Evolutionary conservation across 2,888 invertebrate species (phyloP).

Genomic region (Pteria penguin): DNA sequence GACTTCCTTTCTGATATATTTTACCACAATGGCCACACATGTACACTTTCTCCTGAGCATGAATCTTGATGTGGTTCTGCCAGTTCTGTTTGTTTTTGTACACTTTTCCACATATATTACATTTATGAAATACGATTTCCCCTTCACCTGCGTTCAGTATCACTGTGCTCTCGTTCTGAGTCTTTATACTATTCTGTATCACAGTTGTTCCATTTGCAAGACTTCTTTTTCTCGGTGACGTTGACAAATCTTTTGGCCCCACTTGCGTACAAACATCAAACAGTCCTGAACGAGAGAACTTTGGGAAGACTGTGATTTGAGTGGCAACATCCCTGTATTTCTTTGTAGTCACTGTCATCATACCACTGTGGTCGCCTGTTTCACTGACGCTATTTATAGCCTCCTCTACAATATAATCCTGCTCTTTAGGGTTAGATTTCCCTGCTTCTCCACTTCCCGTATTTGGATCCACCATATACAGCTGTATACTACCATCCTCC

Average conservation of each 20-base stretch:
- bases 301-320: conserved; percentile 44
- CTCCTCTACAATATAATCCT: not conserved
- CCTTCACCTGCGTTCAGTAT: conserved; percentile 36
- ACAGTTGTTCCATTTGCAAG: conserved; percentile 43
- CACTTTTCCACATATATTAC: conserved; percentile 38
- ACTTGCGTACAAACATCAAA: conserved; percentile 45
- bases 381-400: conserved; percentile 14
- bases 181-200: conserved; percentile 44
- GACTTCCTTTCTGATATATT: conserved; percentile 33
- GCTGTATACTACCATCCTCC: conserved; percentile 38
- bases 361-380: conserved; percentile 19
- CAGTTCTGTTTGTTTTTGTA: conserved; percentile 43
- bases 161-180: conserved; percentile 41
- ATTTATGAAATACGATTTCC: conserved; percentile 37
- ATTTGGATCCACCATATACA: conserved; percentile 23
- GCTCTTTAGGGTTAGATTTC: conserved; percentile 7
- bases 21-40: conserved; percentile 46
- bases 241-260: conserved; percentile 22
- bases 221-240: conserved; percentile 12
- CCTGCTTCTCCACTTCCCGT: conserved; percentile 3
- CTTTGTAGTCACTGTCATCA: conserved; percentile 34
- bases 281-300: conserved; percentile 38
- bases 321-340: conserved; percentile 43
- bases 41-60: conserved; percentile 43
- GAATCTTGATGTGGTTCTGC: conserved; percentile 39